These are phyloP conservation scores for Drosophila merina DNA, from an alignment of 2,888 invertebrate genomes.

Conservation along the genomic window DNA sequence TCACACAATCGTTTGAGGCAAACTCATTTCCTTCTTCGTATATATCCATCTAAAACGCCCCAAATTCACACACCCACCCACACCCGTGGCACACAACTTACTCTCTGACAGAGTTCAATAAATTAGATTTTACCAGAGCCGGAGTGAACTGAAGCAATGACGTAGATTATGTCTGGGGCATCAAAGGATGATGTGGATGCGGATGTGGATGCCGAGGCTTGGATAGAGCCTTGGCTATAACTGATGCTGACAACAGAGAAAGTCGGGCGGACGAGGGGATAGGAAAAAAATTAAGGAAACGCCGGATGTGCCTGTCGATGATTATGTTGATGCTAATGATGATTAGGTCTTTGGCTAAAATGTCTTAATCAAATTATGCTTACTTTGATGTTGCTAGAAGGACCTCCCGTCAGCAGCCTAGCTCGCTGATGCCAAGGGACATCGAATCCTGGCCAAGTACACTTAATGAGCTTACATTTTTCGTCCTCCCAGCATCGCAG, in stretches of 20 bases:
- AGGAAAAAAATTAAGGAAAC: conserved; percentile 26
- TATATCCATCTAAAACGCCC: not conserved
- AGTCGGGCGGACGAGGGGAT: not conserved
- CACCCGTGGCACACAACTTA: conserved; percentile 37
- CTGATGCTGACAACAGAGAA: conserved; percentile 44
- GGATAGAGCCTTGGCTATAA: conserved; percentile 7
- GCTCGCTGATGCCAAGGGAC: conserved; percentile 17
- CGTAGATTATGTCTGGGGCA: conserved; percentile 62
- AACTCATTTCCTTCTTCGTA: conserved; percentile 17
- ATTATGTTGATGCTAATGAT: conserved; percentile 78
- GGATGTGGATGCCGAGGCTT: conserved; percentile 5
- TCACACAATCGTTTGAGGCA: conserved; percentile 21
- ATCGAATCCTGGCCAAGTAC: conserved; percentile 58
- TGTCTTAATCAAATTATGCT: conserved; percentile 81
- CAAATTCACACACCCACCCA: conserved; percentile 13
- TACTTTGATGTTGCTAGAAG: conserved; percentile 75
- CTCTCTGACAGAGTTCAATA: conserved; percentile 64
- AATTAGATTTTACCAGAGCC: conserved; percentile 62
- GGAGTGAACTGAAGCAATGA: conserved; percentile 58
- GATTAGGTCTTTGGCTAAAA: conserved; percentile 79
- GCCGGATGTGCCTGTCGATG: conserved; percentile 62
- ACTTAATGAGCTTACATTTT: conserved; percentile 78
- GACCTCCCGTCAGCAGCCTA: conserved; percentile 19
- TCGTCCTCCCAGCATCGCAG: conserved; percentile 13
- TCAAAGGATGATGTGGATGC: conserved; percentile 58